Base-by-base conservation (phyloP, 2,888 invertebrate species). In the Eristalis tenax region DNA sequence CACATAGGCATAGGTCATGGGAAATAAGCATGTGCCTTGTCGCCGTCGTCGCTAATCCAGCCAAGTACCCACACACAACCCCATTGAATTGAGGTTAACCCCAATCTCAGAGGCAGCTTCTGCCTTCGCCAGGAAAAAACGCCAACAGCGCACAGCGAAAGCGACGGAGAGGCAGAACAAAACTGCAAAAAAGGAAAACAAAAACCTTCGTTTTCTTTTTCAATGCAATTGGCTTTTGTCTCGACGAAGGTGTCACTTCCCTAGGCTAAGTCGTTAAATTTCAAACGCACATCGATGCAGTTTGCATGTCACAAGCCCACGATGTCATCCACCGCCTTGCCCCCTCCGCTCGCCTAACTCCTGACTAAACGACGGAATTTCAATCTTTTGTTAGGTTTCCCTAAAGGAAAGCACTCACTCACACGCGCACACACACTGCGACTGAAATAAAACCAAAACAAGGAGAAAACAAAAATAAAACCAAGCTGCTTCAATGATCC, bases 401-500 rank as follows among this genome's bases (percentile, higher is more conserved):
- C 32, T 11, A 13, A 65, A 35, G 56, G 59, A 61, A 63, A 68
- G 13, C 43, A 0, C 8, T 8, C 32, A 4, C 4, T 1, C 6
- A 4, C 32, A 32, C 32, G 5, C 32, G 10, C 32, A 8, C 32
- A 5, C 28, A 61, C 32, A 5, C 28, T 43, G n/a, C 43, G n/a
- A 66, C n/a, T 13, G 10, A 43, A 76, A 22, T 11, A 65, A 32
- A 40, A 66, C 28, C 26, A 18, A 15, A 56, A 69, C 69, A 70
- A 59, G 10, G 73, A 43, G 22, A 26, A 61, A 26, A 32, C 57
- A 71, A 74, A 77, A 84, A 87, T 69, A 76, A 87, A 87, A 66
- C 87, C 87, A 83, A 83, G 79, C 83, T 76, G 57, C 80, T 83
- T 64, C 79, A 87, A 76, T 87, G 87, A 87, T 87, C 87, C 87